Evolutionary conservation across 1,140 invertebrate genomes (phyloP), one percentile per base, ranked within the genome.

Genomic region (Bombus superbus): DNA sequence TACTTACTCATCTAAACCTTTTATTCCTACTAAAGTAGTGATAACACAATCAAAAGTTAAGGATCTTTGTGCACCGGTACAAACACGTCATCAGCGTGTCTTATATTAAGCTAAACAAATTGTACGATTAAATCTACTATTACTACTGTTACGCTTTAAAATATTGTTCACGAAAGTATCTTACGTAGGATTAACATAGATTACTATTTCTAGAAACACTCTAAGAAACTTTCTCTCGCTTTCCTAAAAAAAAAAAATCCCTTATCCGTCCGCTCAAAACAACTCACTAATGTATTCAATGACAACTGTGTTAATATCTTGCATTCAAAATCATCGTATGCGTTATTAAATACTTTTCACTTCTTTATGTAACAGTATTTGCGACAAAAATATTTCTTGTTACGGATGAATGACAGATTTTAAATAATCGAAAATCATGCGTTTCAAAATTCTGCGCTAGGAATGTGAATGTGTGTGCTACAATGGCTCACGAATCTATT

Each of bases 251-350:
- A 64, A 79, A 78, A 86, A 85, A 74, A 85, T 82, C 69, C 81
- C 68, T 82, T 89, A 90, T 90, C 89, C 89, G 88, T 90, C 89
- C 89, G 88, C 42, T 83, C 32, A 81, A 66, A 53, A 66, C 81
- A 86, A 64, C 64, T 69, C 35, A 38, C 53, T 72, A 22, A 0
- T 32, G 18, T 75, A 79, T 47, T 22, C 28, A 81, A 40, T 81
- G 6, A 22, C 35, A 69, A 35, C 53, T 57, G 59, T 13, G 40
- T 64, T 74, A 59, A 59, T 4, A 76, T 13, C 81, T 78, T 75
- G 9, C 18, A 15, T 81, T 81, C 0, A 5, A 59, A 42, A 44
- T 3, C 25, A 32, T 32, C 13, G 28, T 78, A 22, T 22, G 3
- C 15, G n/a, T 78, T 74, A 25, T 38, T 59, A n/a, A 38, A 28